A percentile compares a stretch with the other conserved stretches of the same genome.
These are phyloP conservation scores for Equus quagga DNA, from an alignment of 2,113 vertebrate genomes.

Conservation along the genomic window DNA sequence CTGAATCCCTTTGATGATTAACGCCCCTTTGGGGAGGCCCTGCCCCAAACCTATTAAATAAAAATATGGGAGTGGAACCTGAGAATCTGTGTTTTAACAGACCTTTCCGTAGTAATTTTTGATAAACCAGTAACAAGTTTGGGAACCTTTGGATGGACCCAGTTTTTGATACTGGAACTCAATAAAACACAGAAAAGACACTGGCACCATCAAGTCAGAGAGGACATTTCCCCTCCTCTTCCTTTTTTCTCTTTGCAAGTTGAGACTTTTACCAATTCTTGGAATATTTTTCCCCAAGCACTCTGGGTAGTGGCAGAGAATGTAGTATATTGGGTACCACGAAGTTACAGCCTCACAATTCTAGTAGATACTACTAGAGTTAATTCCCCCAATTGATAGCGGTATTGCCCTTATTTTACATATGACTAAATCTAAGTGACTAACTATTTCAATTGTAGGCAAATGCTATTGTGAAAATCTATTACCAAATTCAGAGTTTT, in stretches of 20 bases:
- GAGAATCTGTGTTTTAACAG: neutral
- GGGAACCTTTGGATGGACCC: neutral
- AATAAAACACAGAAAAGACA: neutral
- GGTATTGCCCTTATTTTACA: neutral
- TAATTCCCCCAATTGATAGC: neutral
- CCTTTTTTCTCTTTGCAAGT: neutral
- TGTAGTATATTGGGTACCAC: neutral
- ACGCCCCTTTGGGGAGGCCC: neutral
- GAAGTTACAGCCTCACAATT: neutral
- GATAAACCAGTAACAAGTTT: neutral
- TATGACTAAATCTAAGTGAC: neutral
- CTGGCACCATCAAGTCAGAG: neutral
- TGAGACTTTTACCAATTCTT: constrained; percentile 7
- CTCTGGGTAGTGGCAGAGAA: neutral
- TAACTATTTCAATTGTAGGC: neutral
- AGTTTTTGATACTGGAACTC: neutral
- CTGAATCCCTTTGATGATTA: neutral
- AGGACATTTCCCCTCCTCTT: neutral
- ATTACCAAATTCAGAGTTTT: neutral
- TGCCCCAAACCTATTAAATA: neutral
- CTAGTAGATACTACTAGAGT: neutral
- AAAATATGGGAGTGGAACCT: neutral
- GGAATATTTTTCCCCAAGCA: neutral
- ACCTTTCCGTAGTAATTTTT: neutral
- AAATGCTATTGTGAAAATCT: neutral